These are phyloP conservation scores for Hirtodrosophila duncani DNA, from an alignment of 2,888 invertebrate genomes.

Conservation along the genomic window DNA sequence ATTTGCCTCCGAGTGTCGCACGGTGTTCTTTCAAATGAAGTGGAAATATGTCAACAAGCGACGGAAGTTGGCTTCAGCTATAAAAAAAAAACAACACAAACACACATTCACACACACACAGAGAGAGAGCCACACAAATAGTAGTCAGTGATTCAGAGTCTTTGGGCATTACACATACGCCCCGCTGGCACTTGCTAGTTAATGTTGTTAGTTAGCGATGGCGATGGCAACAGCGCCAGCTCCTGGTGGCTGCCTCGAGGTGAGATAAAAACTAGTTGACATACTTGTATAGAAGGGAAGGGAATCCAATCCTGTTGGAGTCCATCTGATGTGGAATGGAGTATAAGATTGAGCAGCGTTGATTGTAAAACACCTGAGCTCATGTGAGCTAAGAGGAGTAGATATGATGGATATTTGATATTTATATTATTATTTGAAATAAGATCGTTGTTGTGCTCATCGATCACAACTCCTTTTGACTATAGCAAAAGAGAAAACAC, in stretches of 20 bases:
- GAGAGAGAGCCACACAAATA: constrained; percentile 10
- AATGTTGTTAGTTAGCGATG: constrained; percentile 47
- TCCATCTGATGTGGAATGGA: no score
- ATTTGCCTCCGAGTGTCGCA: constrained; percentile 28
- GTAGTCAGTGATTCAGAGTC: constrained; percentile 5
- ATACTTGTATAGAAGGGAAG: constrained; percentile 42
- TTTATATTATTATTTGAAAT: no score
- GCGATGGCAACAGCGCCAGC: constrained; percentile 21
- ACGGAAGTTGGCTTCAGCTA: constrained; percentile 63
- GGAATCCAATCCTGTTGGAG: no score
- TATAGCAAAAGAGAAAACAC: no score
- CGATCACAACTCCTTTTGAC: no score
- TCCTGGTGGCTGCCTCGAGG: constrained; percentile 42
- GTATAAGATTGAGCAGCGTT: no score
- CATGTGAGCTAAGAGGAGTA: no score
- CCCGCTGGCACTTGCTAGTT: constrained; percentile 57
- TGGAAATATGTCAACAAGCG: constrained; percentile 72
- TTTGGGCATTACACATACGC: constrained; percentile 47
- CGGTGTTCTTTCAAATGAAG: constrained; percentile 63
- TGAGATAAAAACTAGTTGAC: constrained; percentile 69
- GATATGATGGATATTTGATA: no score
- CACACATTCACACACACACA: constrained; percentile 10
- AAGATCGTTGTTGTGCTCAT: no score
- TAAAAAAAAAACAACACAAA: constrained; percentile 28
- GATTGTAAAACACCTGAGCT: no score